Percentiles rank a stretch among this genome's conserved stretches.
These are phyloP conservation scores for Scaptomyza caliginosa DNA, from an alignment of 2,888 invertebrate species.

Conservation along the genomic window DNA sequence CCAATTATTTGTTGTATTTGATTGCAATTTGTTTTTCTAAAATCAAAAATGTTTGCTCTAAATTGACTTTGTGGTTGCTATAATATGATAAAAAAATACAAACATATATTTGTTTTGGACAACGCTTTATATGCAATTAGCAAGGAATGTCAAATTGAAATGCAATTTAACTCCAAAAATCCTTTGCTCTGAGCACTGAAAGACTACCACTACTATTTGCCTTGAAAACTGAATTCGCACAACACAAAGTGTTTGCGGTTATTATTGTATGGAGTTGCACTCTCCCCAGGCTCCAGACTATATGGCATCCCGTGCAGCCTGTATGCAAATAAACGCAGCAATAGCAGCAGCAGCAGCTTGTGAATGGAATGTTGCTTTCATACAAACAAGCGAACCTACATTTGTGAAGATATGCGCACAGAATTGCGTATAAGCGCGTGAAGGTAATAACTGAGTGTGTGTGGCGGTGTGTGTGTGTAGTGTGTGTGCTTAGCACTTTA, in stretches of 20 bases:
- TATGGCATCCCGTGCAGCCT: not conserved
- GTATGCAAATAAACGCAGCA: conserved; percentile 15
- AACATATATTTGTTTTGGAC: not conserved
- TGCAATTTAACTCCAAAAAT: not conserved
- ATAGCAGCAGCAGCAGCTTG: conserved; percentile 14
- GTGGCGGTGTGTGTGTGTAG: not conserved
- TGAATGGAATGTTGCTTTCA: conserved; percentile 4
- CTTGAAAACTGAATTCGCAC: not conserved
- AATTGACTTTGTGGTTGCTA: too few species aligned
- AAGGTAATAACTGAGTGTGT: not conserved
- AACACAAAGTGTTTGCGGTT: conserved; percentile 4
- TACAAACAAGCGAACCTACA: not conserved
- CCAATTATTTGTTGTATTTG: too few species aligned
- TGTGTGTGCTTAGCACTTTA: conserved; percentile 1
- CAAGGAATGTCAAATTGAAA: not conserved
- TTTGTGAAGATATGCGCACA: too few species aligned
- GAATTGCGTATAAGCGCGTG: not conserved
- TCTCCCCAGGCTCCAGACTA: conserved; percentile 4
- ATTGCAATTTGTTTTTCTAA: too few species aligned
- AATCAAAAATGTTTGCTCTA: too few species aligned
- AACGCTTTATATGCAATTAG: not conserved
- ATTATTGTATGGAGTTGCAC: not conserved
- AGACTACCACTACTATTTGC: not conserved
- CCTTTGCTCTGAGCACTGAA: not conserved
- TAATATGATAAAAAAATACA: too few species aligned